Conservation (phyloP, 1,140 invertebrate species). For the Pomacea maculata region DNA sequence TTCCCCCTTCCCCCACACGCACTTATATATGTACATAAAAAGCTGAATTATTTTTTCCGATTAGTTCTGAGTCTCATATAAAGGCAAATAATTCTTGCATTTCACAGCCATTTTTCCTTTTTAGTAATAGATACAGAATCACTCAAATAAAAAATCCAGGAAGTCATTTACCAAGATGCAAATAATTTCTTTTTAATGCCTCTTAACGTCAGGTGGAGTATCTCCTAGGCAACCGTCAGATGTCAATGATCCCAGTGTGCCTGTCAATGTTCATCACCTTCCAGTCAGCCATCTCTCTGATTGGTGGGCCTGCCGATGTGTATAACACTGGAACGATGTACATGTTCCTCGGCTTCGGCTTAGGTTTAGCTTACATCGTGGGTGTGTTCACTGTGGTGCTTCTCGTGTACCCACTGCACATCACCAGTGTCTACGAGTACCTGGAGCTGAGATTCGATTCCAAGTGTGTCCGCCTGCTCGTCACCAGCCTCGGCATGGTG, state of each 20-base stretch:
- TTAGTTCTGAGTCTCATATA: too few species aligned
- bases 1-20: too few species aligned
- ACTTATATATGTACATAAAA: too few species aligned
- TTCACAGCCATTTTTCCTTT: too few species aligned
- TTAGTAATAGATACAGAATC: too few species aligned
- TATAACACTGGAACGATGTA: conserved; percentile 47
- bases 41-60: too few species aligned
- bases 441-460: conserved; percentile 70
- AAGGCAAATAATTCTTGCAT: not conserved
- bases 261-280: conserved; percentile 73
- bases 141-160: too few species aligned
- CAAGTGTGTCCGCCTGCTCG: conserved; percentile 37
- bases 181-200: too few species aligned
- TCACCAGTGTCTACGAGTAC: conserved; percentile 70
- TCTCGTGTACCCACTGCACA: conserved; percentile 53
- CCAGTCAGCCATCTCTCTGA: conserved; percentile 67
- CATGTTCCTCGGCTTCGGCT: conserved; percentile 27
- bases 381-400: conserved; percentile 52
- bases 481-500: conserved; percentile 43
- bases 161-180: too few species aligned
- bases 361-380: conserved; percentile 42
- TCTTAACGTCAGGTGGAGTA: conserved; percentile 73
- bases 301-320: conserved; percentile 60
- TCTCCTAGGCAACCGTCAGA: conserved; percentile 78
- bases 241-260: conserved; percentile 71